These are phyloP conservation scores for Halesus radiatus DNA, from an alignment of 1,140 invertebrate genomes.

Conservation along the genomic window DNA sequence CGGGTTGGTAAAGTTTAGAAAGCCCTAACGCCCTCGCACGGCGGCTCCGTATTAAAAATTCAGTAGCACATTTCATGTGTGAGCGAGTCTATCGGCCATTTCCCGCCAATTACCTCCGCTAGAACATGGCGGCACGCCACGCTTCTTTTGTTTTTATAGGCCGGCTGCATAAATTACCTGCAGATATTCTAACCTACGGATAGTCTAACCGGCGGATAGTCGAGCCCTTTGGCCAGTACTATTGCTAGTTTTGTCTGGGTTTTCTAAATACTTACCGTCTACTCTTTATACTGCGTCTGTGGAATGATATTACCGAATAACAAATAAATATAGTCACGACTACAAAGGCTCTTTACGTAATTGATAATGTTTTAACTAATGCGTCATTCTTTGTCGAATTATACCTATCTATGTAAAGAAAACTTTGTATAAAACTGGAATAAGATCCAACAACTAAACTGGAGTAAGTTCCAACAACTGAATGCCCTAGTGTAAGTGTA, in stretches of 20 bases:
- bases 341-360: background rate
- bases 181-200: background rate
- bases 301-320: background rate
- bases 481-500: too few relatives aligned
- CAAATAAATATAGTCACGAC: background rate
- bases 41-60: constrained; percentile 16
- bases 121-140: background rate
- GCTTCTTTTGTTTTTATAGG: constrained; percentile 32
- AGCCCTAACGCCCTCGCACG: background rate
- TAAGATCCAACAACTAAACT: too few relatives aligned
- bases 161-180: constrained; percentile 8
- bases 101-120: constrained; percentile 31
- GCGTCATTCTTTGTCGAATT: too few relatives aligned
- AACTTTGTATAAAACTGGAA: too few relatives aligned
- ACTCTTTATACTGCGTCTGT: background rate
- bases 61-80: constrained; percentile 33
- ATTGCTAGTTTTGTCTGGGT: background rate
- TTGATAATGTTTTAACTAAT: too few relatives aligned
- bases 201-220: background rate
- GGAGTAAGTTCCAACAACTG: too few relatives aligned
- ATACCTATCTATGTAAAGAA: too few relatives aligned
- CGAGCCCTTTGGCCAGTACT: background rate
- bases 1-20: too few relatives aligned
- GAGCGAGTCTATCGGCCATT: constrained; percentile 36
- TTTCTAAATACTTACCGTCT: background rate